Percentiles rank a stretch among this genome's conserved stretches.
These are phyloP conservation scores for Notodonta ziczac DNA, from an alignment of 2,888 invertebrate genomes.

Conservation along the genomic window DNA sequence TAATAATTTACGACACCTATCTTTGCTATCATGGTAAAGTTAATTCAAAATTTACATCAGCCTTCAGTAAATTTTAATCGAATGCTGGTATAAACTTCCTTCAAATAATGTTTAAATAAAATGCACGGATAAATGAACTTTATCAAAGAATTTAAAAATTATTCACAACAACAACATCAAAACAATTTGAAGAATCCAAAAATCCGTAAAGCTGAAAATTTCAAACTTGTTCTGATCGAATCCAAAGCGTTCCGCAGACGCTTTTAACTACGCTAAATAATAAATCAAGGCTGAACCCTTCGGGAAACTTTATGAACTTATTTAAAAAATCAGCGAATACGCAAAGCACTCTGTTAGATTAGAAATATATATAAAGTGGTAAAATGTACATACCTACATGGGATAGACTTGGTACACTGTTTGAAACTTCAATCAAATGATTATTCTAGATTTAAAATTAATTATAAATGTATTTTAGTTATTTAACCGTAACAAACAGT, in stretches of 20 bases:
- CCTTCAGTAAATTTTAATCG: too few relatives aligned
- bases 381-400: neutral
- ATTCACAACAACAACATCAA: conserved; percentile 1
- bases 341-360: conserved; percentile 60
- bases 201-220: conserved; percentile 21
- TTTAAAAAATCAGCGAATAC: conserved; percentile 49
- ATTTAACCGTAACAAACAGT: too few relatives aligned
- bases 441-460: too few relatives aligned
- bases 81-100: neutral
- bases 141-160: conserved; percentile 9
- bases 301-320: conserved; percentile 45
- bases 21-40: too few relatives aligned
- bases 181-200: conserved; percentile 12
- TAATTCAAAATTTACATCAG: too few relatives aligned
- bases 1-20: too few relatives aligned
- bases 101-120: neutral
- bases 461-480: too few relatives aligned
- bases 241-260: conserved; percentile 30
- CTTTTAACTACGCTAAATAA: conserved; percentile 45
- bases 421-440: too few relatives aligned
- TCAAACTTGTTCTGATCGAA: conserved; percentile 27
- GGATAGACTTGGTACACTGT: neutral
- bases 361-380: conserved; percentile 50
- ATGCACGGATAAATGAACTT: conserved; percentile 1
- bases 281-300: conserved; percentile 47